Percentiles rank a stretch among this genome's conserved stretches.
Conservation (phyloP, 2,113 vertebrate species). For the Felis chaus region DNA sequence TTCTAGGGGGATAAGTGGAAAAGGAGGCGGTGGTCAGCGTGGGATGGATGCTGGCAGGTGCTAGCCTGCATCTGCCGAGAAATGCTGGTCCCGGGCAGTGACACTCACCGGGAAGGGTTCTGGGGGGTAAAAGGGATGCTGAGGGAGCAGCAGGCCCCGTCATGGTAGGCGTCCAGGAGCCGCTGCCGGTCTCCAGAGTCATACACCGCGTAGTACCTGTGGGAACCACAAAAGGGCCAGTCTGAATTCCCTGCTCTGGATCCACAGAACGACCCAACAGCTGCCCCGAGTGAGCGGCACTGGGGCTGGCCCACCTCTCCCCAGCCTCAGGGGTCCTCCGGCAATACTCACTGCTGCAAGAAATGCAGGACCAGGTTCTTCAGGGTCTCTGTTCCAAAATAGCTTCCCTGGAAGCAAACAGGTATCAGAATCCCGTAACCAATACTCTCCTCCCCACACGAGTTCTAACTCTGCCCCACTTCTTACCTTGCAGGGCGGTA, state of each 20-base stretch:
- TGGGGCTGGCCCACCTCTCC: background rate
- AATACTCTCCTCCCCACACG: background rate
- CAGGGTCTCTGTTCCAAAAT: conserved; percentile 90
- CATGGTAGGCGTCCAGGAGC: conserved; percentile 94
- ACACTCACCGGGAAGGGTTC: conserved; percentile 87
- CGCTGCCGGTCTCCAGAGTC: conserved; percentile 92
- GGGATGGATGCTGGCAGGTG: fast-evolving
- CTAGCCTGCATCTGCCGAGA: background rate
- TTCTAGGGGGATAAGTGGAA: conserved; percentile 77
- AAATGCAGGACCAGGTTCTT: conserved; percentile 89
- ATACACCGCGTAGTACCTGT: conserved; percentile 92
- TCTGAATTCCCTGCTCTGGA: background rate
- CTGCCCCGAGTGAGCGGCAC: background rate
- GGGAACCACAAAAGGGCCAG: background rate
- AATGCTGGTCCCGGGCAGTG: background rate
- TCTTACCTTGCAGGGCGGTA: conserved; percentile 91
- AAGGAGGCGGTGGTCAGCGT: background rate
- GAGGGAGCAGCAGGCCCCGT: conserved; percentile 92
- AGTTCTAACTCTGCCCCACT: fast-evolving
- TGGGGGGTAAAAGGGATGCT: conserved; percentile 86
- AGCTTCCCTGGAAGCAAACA: conserved; percentile 87
- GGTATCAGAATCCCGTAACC: background rate
- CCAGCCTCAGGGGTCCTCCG: background rate
- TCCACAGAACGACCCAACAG: background rate
- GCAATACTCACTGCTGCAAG: conserved; percentile 90